Conservation (phyloP, 2,797 vertebrate species). For the Malurus splendens region DNA sequence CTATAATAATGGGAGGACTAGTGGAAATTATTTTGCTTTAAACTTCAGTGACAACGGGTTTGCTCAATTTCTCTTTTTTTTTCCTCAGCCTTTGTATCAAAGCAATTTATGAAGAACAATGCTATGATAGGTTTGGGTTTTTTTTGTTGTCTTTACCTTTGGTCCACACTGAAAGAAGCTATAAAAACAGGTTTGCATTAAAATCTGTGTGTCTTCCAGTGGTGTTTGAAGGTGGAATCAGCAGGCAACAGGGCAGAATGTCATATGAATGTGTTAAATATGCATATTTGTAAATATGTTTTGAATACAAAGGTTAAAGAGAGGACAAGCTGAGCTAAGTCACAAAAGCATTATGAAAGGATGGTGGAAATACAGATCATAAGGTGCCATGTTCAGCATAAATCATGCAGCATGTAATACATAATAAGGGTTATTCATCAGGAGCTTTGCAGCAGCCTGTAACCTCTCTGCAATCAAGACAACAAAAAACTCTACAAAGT, state of each 20-base stretch:
- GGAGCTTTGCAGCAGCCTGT: slow-evolving; percentile 9
- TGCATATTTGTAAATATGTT: slow-evolving; percentile 56
- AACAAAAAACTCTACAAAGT: slow-evolving; percentile 36
- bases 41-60: not conserved
- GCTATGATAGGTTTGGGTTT: not conserved
- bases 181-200: not conserved
- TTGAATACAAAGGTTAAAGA: slow-evolving; percentile 57
- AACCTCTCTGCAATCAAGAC: slow-evolving; percentile 50
- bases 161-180: not conserved
- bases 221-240: not conserved
- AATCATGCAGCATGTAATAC: slow-evolving; percentile 21
- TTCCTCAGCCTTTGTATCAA: not conserved
- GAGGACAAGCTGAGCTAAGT: slow-evolving; percentile 40
- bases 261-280: slow-evolving; percentile 17
- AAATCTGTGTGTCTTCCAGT: not conserved
- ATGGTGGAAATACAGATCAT: slow-evolving; percentile 31
- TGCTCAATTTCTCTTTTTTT: not conserved
- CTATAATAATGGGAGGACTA: not conserved
- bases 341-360: slow-evolving; percentile 11
- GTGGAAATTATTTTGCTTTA: slow-evolving; percentile 18
- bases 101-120: not conserved
- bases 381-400: slow-evolving; percentile 57
- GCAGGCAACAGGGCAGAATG: not conserved
- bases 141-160: not conserved
- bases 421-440: slow-evolving; percentile 33